Evolutionary conservation across 2,797 vertebrate species (phyloP), one percentile per base, ranked within the genome.

Genomic region (Micrastur ruficollis): DNA sequence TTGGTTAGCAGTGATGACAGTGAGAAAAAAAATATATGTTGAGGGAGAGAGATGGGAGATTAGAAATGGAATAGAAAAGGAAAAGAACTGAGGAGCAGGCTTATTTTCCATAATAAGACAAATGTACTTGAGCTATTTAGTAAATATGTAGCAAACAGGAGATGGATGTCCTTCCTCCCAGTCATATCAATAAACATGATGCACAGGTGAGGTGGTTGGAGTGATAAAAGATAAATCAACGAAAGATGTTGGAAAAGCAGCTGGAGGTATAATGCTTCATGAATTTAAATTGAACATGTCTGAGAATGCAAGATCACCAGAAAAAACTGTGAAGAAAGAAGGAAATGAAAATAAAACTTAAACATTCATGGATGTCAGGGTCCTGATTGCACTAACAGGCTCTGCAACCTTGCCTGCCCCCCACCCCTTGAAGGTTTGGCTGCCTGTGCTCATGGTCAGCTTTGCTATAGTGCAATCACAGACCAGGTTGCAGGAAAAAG

Each of bases 201-300:
- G 27, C 68, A 67, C 25, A 81, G 53, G 32, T 88, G 56, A 88
- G 36, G 26, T 53, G 14, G 32, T 3, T 74, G 66, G 68, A 92
- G 27, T 53, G 46, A 58, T 53, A 53, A 81, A 93, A 93, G 32
- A 34, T 8, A 81, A 93, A 71, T 61, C 40, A 74, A 90, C 20
- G 26, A 83, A 83, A 82, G 25, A 52, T 42, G 8, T 36, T 78
- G n/a, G 52, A 90, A 95, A 86, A 53, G 36, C 52, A 88, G 36
- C 0, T 5, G 40, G 42, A 78, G 11, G 16, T 78, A 12, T 10
- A 88, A 85, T 50, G 27, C 52, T 85, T 90, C 62, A 68, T 74
- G 75, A 95, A 87, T 74, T 81, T 88, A 74, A 85, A 94, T 18
- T 78, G 47, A 81, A 42, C 20, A 7, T 14, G 9, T 65, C 62